Base-by-base conservation (phyloP, 2,888 invertebrate genomes). In the Rhingia campestris region DNA sequence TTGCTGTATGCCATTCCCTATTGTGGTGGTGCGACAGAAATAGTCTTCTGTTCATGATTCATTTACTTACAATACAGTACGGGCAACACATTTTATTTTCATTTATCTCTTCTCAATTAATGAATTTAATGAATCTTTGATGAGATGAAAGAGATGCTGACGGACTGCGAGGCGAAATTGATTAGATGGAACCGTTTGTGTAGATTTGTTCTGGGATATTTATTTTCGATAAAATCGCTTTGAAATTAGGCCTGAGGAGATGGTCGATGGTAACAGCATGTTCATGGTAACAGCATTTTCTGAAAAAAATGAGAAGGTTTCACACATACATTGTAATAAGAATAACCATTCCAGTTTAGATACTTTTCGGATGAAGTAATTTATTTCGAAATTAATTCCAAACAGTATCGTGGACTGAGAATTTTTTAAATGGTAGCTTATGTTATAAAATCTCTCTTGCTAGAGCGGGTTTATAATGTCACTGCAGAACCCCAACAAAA, bases 21-120 rank as follows among this genome's bases (percentile, higher is more conserved):
- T 47, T 47, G 69, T 56, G 56, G 45, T 30, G 35, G 10, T 35
- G 32, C 41, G 54, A 10, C 35, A 56, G 22, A 69, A 56, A 69
- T 56, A 67, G 67, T 67, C 43, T 41, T 32, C 4, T 53, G 33
- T 35, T 45, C 67, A 54, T 67, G 67, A 67, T 7, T 67, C 67
- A 67, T 43, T 67, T 45, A 33, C 32, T 67, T 45, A 33, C 32
- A 33, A 6, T 22, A 22, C 22, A 22, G 2, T 2, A 22, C n/a
- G 37, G 59, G 49, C 70, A 59, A 32, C 49, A 35, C 41, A 47
- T 54, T 67, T 45, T 54, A 10, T 6, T 56, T 67, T 67, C 41
- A 6, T 47, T 3, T 56, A 39, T 14, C 10, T 10, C 5, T 32
- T 10, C n/a, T 43, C 66, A 43, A 61, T 53, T 72, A 43, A 39